phyloP scores from a whole-genome alignment of 1,140 invertebrate species.

The Marisa cornuarietis region DNA sequence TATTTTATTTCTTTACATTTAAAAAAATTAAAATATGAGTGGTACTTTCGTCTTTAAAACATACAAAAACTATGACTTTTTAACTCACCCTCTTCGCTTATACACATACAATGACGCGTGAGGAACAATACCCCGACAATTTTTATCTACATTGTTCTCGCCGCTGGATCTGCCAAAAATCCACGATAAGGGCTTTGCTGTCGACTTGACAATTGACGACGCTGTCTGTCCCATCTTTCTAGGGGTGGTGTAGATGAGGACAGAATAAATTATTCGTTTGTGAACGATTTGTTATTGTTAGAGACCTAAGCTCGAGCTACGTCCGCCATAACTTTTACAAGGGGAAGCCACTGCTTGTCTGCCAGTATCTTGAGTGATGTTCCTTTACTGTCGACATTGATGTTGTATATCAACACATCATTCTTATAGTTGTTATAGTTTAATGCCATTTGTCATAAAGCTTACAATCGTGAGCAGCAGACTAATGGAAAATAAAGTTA shows the following conservation, averaged over 20 bases:
- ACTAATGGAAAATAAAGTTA: too few relatives aligned
- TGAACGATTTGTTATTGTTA: not conserved
- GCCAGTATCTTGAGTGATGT: too few relatives aligned
- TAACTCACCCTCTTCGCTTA: conserved; percentile 40
- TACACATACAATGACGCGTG: conserved; percentile 43
- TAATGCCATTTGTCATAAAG: too few relatives aligned
- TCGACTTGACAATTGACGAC: conserved; percentile 37
- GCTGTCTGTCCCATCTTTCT: conserved; percentile 38
- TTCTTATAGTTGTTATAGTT: too few relatives aligned
- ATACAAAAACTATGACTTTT: not conserved
- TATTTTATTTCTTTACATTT: not conserved
- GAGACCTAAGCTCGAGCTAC: not conserved
- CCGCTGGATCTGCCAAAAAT: conserved; percentile 34
- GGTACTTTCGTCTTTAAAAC: not conserved
- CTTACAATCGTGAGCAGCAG: too few relatives aligned
- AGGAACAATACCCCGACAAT: conserved; percentile 20
- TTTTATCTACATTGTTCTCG: conserved; percentile 15
- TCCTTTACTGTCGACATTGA: too few relatives aligned
- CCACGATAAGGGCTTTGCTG: conserved; percentile 44
- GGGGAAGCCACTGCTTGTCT: not conserved
- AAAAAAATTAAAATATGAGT: not conserved
- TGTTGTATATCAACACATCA: too few relatives aligned
- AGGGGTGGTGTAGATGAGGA: not conserved
- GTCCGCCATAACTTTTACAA: not conserved
- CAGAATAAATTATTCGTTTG: not conserved